Base-by-base conservation (phyloP, 2,888 invertebrate genomes). In the Glaucopsyche alexis region DNA sequence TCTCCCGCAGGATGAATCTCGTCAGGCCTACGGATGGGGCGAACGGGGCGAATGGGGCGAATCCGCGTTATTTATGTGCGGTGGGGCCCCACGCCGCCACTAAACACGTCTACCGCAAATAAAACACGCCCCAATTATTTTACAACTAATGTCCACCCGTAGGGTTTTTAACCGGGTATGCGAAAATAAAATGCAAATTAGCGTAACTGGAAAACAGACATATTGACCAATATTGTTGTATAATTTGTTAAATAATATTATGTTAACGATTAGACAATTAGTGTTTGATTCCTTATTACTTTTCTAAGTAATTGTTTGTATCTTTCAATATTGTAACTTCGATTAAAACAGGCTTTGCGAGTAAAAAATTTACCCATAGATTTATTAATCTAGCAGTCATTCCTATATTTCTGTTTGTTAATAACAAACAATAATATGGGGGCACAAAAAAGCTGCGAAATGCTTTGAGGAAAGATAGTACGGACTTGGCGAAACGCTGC, bases 11-110 rank as follows among this genome's bases (percentile, higher is more conserved):
- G 67, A 67, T 49, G 69, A 69, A 69, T 69, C 69, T 69, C 69
- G 55, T n/a, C 60, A 66, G 65, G 71, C 71, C 64, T 13, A 71
- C 45, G 40, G 29, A 55, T 45, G 71, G 64, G 64, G 16, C 47
- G n/a, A 42, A 9, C 45, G 9, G 71, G 45, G n/a, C 71, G 60
- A 60, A 64, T 42, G 71, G 60, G n/a, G 78, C 75, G 77, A 75
- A 79, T 79, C 76, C 76, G 80, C 73, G 80, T 82, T 85, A 85
- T 84, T 84, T 83, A 86, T 83, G 81, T 81, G 79, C 78, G 76
- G 76, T 40, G 16, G 52, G 29, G 67, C 50, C 52, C 52, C 72
- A 42, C 74, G 42, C 67, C 49, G 55, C 70, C 75, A 72, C 76
- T 74, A 74, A 76, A 75, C 75, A 75, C 75, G 73, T 73, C 71